Conservation (phyloP, 1,140 invertebrate species). For the Drosophila neocordata region DNA sequence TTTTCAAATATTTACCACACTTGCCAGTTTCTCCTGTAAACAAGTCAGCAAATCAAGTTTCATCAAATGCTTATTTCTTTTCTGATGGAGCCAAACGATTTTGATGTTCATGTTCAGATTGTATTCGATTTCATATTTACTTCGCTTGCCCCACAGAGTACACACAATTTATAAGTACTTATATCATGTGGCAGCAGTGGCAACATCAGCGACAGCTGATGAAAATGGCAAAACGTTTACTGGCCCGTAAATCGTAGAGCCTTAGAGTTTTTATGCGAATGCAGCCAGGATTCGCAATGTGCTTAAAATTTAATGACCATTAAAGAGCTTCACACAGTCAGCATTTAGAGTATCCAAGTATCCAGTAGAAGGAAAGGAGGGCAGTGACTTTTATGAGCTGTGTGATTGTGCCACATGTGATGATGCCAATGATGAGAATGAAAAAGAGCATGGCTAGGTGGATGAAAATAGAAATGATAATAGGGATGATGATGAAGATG, state of each 20-base stretch:
- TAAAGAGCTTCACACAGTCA: constrained; percentile 55
- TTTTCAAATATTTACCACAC: not conserved
- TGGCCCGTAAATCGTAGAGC: constrained; percentile 59
- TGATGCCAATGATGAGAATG: not conserved
- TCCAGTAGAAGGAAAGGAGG: not conserved
- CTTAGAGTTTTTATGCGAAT: constrained; percentile 57
- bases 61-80: not conserved
- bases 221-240: constrained; percentile 67
- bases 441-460: not conserved
- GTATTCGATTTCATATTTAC: constrained; percentile 61
- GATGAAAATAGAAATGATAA: no score
- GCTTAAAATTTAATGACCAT: constrained; percentile 77
- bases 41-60: constrained; percentile 11
- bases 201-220: constrained; percentile 50
- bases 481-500: not conserved
- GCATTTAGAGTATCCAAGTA: constrained; percentile 4
- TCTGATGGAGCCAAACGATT: constrained; percentile 49
- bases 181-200: constrained; percentile 40
- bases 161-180: constrained; percentile 54
- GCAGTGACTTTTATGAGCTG: constrained; percentile 74
- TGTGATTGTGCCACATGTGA: constrained; percentile 64
- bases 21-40: constrained; percentile 5
- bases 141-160: constrained; percentile 39
- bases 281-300: constrained; percentile 53
- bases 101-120: constrained; percentile 35